These are phyloP conservation scores for Chaenodraco wilsoni DNA, from an alignment of 2,797 vertebrate species.

Conservation along the genomic window DNA sequence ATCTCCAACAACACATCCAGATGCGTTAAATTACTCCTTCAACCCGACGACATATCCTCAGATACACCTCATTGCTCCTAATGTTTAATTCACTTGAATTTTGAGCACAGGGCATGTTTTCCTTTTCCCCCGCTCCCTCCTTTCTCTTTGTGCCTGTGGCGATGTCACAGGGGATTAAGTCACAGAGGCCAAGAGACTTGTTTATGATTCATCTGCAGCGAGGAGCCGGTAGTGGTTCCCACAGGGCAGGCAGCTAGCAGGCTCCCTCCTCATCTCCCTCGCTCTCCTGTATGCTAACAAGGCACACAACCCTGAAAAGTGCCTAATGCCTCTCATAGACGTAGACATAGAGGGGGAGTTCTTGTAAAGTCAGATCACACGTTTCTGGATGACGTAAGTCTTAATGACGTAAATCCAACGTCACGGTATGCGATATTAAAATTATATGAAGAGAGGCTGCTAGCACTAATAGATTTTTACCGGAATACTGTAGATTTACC, in stretches of 20 bases:
- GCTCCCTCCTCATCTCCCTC: constrained; percentile 51
- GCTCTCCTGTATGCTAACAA: constrained; percentile 49
- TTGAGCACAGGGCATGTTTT: constrained; percentile 72
- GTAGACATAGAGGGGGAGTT: constrained; percentile 17
- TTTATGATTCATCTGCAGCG: constrained; percentile 77
- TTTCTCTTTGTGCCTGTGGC: constrained; percentile 64
- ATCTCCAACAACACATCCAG: constrained; percentile 21
- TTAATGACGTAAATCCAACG: constrained; percentile 29
- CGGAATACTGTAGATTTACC: neutral
- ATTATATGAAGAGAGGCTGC: neutral
- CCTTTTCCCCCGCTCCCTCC: constrained; percentile 49
- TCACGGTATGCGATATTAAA: constrained; percentile 10
- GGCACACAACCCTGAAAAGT: constrained; percentile 32
- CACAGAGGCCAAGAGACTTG: constrained; percentile 71
- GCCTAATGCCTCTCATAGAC: constrained; percentile 31
- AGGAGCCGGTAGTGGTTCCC: constrained; percentile 62
- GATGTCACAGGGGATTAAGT: constrained; percentile 82
- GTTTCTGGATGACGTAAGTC: constrained; percentile 24
- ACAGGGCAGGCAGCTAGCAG: constrained; percentile 61
- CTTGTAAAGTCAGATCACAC: constrained; percentile 29
- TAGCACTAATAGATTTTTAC: neutral
- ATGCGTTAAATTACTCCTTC: constrained; percentile 61
- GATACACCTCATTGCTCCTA: constrained; percentile 73
- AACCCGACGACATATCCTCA: constrained; percentile 58
- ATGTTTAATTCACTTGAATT: constrained; percentile 80